Base-by-base conservation (phyloP, 2,888 invertebrate genomes). In the Phalera bucephala region DNA sequence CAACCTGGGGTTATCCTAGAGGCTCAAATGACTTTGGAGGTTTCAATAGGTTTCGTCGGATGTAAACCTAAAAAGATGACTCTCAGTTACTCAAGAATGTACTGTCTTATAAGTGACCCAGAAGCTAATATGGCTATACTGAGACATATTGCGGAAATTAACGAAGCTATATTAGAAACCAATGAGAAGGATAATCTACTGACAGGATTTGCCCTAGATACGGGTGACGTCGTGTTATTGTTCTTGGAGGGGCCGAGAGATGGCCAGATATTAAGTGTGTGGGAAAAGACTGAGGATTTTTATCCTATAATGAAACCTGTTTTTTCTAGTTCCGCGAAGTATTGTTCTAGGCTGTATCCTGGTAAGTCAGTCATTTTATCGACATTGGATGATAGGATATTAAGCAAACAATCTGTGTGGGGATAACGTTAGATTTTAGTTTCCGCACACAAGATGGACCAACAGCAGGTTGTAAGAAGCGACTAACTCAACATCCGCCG, bases 161-260 rank as follows among this genome's bases (percentile, higher is more conserved):
- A 88, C 43, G 71, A 73, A 21, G 44, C 54, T 1, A 30, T 65
- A 7, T 20, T 55, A 8, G 13, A 33, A 14, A 39, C 38, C 7
- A 52, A 43, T 0, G 51, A 42, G 3, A 64, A 19, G 37, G 43
- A 64, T 4, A 59, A 72, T 5, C 33, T 72, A 20, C 38, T 89
- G 21, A 79, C 87, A 12, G 88, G 88, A 2, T 88, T 87, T 51
- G 73, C 71, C 14, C 12, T 87, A n/a, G 84, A 88, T 46, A 69
- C 72, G 1, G 81, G 85, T 0, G 64, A 70, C 36, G 45, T 46
- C 5, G 70, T 74, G 0, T 11, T 87, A 6, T 56, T 87, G 28
- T 88, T 64, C 30, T 35, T 85, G 1, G 88, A 89, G 61, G 88
- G 88, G 2, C 72, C 65, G 22, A 73, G 60, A 38, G 77, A 86